Conservation (phyloP, 2,888 invertebrate species). For the Drosophila atripex region DNA sequence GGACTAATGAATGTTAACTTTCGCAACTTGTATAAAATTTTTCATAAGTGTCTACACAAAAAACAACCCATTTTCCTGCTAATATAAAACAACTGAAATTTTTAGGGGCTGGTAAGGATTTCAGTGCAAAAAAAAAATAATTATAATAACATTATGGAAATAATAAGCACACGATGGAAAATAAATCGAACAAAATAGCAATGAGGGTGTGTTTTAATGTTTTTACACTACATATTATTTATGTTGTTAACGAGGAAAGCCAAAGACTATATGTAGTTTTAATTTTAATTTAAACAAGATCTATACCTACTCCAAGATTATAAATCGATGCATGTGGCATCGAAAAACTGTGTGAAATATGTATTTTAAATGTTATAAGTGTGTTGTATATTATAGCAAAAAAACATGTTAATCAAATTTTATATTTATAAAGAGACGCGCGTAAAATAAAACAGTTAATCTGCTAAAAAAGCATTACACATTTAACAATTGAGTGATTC, state of each 20-base stretch:
- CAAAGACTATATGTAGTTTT: slow-evolving; percentile 61
- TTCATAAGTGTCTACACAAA: slow-evolving; percentile 68
- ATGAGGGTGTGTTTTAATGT: slow-evolving; percentile 49
- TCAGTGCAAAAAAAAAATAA: slow-evolving; percentile 58
- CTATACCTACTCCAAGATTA: slow-evolving; percentile 20
- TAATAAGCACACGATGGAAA: slow-evolving; percentile 6
- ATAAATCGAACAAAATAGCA: slow-evolving; percentile 44
- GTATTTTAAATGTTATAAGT: slow-evolving; percentile 40
- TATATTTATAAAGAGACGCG: slow-evolving; percentile 54
- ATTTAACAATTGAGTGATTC: not conserved
- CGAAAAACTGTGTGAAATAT: slow-evolving; percentile 18
- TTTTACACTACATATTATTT: slow-evolving; percentile 38
- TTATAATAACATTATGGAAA: slow-evolving; percentile 8
- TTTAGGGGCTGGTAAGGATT: slow-evolving; percentile 80
- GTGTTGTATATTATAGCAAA: slow-evolving; percentile 40
- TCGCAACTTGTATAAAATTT: slow-evolving; percentile 51
- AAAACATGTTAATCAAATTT: slow-evolving; percentile 48
- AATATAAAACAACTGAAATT: slow-evolving; percentile 68
- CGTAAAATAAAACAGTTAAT: slow-evolving; percentile 35
- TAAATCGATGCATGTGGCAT: slow-evolving; percentile 7
- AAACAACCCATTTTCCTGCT: slow-evolving; percentile 40
- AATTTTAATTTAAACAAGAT: slow-evolving; percentile 47
- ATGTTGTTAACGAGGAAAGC: slow-evolving; percentile 55
- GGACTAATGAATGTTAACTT: slow-evolving; percentile 57
- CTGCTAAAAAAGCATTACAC: slow-evolving; percentile 21